Evolutionary conservation across 2,888 invertebrate genomes (phyloP).

Genomic region (Noctua pronuba): DNA sequence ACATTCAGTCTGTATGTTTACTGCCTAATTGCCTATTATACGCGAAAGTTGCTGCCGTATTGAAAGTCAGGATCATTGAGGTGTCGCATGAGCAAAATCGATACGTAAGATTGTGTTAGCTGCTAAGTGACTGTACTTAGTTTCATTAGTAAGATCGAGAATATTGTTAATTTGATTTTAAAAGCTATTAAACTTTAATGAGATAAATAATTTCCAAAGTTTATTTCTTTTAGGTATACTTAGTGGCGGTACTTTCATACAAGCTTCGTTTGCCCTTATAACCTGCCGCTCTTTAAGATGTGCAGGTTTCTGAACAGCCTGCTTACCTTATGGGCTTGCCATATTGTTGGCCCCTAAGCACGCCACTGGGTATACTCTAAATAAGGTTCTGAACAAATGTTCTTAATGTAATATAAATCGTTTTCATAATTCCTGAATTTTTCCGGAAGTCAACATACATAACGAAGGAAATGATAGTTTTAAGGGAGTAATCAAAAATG

Average conservation of each 20-base stretch:
- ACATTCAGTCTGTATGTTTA: conserved; percentile 30
- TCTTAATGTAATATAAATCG: not conserved
- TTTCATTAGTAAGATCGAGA: conserved; percentile 4
- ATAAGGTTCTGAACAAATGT: not conserved
- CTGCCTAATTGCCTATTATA: conserved; percentile 47
- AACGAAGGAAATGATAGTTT: not conserved
- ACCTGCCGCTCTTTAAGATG: too few species aligned
- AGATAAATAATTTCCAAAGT: not conserved
- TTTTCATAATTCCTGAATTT: not conserved
- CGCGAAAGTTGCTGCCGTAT: conserved; percentile 23
- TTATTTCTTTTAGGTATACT: not conserved
- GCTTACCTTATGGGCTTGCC: too few species aligned
- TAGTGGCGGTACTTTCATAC: too few species aligned
- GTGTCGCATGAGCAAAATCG: conserved; percentile 36
- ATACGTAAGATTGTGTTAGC: conserved; percentile 15
- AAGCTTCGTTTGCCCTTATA: too few species aligned
- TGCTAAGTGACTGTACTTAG: not conserved
- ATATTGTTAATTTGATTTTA: not conserved
- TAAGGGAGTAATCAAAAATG: not conserved
- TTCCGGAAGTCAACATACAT: not conserved
- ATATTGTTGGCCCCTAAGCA: too few species aligned
- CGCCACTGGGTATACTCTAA: not conserved
- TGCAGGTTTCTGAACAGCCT: too few species aligned
- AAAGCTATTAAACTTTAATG: not conserved
- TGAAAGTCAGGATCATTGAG: conserved; percentile 21